phyloP scores from a whole-genome alignment of 2,113 vertebrate species.

The Malurus melanocephalus region DNA sequence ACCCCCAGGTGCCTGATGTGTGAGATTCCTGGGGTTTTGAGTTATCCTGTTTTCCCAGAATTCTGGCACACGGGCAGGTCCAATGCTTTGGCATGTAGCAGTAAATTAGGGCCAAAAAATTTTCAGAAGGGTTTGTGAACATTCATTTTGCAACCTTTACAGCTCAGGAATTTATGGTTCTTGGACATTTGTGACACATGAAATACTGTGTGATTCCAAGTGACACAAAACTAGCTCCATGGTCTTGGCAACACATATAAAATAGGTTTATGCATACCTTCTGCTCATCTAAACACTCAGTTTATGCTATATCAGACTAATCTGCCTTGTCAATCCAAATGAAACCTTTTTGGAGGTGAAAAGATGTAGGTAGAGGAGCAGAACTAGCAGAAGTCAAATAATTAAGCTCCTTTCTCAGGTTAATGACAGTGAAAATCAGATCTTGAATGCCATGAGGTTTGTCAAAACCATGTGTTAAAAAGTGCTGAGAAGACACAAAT shows the following conservation, averaged over 20 bases:
- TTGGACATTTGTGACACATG: fast-evolving
- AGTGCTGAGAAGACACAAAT: neutral
- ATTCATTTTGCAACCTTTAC: neutral
- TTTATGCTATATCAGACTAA: neutral
- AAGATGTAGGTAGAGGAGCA: neutral
- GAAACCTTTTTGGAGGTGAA: neutral
- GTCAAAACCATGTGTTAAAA: neutral
- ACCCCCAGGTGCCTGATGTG: neutral
- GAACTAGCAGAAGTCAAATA: neutral
- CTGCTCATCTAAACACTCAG: neutral
- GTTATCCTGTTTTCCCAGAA: neutral
- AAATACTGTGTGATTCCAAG: neutral
- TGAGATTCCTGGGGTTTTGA: neutral
- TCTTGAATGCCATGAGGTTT: neutral
- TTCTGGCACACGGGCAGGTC: neutral
- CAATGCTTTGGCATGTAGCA: neutral
- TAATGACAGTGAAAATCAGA: neutral
- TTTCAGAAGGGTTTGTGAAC: neutral
- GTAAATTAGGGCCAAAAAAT: neutral
- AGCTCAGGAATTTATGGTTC: neutral
- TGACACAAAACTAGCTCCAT: neutral
- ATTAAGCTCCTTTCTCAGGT: neutral
- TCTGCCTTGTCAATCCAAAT: too few relatives aligned
- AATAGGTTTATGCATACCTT: neutral
- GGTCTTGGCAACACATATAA: too few relatives aligned